Conservation (phyloP, 2,113 vertebrate species). For the Grammatotria lemairii region DNA sequence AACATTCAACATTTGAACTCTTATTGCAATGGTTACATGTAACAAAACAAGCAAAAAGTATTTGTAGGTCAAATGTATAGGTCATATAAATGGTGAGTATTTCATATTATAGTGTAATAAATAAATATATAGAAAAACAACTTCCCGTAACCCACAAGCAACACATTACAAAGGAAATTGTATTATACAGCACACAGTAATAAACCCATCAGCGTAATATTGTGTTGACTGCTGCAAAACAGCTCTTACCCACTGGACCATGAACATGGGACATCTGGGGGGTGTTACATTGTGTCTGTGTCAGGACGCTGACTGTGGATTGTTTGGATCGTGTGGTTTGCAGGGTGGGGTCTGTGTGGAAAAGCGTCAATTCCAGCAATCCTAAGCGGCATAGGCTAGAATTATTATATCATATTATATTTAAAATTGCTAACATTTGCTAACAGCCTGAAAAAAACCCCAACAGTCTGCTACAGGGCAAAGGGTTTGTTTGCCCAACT, state of each 20-base stretch:
- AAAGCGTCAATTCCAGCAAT: not conserved
- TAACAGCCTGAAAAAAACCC: not conserved
- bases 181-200: not conserved
- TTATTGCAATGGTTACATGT: not conserved
- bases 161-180: not conserved
- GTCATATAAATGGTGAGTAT: not conserved
- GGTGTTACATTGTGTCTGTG: not conserved
- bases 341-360: not conserved
- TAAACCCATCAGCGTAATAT: not conserved
- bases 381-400: too few relatives aligned
- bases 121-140: accelerated
- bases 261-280: not conserved
- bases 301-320: not conserved
- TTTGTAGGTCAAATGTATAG: not conserved
- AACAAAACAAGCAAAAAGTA: not conserved
- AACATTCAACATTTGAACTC: not conserved
- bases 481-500: not conserved
- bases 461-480: not conserved
- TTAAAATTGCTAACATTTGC: not conserved
- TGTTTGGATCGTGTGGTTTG: not conserved
- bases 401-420: not conserved
- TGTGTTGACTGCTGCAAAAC: not conserved
- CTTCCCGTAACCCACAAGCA: not conserved
- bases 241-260: not conserved
- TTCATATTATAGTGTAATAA: not conserved